Evolutionary conservation across 2,797 vertebrate genomes (phyloP).

Genomic region (Cynodonichthys magdalenae): DNA sequence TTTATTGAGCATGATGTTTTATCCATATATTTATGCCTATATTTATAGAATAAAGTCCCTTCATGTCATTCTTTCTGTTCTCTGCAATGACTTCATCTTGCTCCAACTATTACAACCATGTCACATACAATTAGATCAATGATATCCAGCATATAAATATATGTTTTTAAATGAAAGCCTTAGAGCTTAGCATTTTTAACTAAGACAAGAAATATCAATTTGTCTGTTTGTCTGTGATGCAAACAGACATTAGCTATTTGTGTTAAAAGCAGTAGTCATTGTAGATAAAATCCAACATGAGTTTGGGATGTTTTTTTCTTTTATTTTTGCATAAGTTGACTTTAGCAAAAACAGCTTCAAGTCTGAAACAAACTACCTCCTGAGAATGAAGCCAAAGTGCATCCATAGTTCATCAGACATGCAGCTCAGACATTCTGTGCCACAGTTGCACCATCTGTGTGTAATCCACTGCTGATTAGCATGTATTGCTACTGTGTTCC

Average conservation of each 20-base stretch:
- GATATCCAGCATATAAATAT: not conserved
- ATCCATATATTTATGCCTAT: too few species aligned
- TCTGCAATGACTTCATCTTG: not conserved
- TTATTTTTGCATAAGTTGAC: conserved; percentile 3
- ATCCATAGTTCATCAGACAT: conserved; percentile 45
- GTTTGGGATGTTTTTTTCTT: not conserved
- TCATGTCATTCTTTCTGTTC: not conserved
- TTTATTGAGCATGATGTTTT: too few species aligned
- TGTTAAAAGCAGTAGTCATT: conserved; percentile 5
- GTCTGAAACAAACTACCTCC: conserved; percentile 16
- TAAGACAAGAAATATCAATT: not conserved
- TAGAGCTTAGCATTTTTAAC: not conserved
- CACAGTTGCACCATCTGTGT: conserved; percentile 53
- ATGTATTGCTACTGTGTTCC: conserved; percentile 48
- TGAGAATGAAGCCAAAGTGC: conserved; percentile 37
- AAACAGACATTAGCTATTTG: conserved; percentile 11
- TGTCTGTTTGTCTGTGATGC: conserved; percentile 5
- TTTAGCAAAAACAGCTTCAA: conserved; percentile 17
- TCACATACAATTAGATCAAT: not conserved
- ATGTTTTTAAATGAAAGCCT: not conserved
- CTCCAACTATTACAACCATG: not conserved
- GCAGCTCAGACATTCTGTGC: conserved; percentile 34
- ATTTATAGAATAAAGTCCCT: not conserved
- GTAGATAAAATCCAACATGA: conserved; percentile 1
- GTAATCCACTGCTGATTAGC: conserved; percentile 61